These are phyloP conservation scores for Acanthosepion esculentum DNA, from an alignment of 2,888 invertebrate genomes.

Conservation along the genomic window DNA sequence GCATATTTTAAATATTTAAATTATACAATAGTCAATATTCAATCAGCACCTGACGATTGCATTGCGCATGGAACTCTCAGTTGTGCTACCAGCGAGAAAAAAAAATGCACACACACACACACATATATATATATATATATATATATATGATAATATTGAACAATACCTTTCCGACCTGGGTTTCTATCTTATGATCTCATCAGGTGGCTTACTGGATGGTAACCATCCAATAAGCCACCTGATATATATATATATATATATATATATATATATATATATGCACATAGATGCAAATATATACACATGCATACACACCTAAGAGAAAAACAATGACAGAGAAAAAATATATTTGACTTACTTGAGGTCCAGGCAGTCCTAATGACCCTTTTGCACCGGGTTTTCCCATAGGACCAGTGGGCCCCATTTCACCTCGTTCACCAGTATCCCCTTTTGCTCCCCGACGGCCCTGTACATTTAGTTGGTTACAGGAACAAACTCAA, in stretches of 20 bases:
- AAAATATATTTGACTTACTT: constrained; percentile 35
- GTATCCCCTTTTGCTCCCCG: constrained; percentile 46
- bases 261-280: neutral
- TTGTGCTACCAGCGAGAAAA: no score
- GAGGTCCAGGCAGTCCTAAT: constrained; percentile 48
- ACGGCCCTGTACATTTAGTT: constrained; percentile 47
- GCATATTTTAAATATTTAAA: no score
- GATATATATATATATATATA: neutral
- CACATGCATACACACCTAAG: neutral
- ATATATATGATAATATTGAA: no score
- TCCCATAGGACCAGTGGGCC: constrained; percentile 42
- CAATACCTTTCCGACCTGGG: no score
- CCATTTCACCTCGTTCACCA: constrained; percentile 38
- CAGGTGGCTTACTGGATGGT: no score
- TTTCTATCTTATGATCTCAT: no score
- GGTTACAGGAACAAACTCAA: constrained; percentile 42
- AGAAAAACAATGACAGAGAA: neutral
- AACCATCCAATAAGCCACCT: neutral
- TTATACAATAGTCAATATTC: no score
- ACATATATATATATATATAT: no score
- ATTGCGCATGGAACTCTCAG: no score
- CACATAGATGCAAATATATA: no score
- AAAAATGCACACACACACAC: no score
- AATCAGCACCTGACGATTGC: no score
- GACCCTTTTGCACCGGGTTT: constrained; percentile 44